These are phyloP conservation scores for Axinella damicornis DNA, from an alignment of 37 sponge, comb jelly and placozoan species.

Conservation along the genomic window DNA sequence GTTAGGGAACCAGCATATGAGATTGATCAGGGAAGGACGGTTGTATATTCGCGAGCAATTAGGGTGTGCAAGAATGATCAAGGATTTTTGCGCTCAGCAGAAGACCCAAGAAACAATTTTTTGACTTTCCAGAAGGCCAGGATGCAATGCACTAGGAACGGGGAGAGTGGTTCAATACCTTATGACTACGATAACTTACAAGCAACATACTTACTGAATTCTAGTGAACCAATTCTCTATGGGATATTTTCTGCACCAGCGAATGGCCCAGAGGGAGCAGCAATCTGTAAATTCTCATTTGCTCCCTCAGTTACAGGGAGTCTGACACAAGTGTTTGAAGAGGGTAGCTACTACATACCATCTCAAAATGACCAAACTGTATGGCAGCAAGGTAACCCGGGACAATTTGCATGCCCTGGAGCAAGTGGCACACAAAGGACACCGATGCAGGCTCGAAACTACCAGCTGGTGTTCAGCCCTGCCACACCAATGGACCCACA, in stretches of 20 bases:
- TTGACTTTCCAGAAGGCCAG: conserved; percentile 69
- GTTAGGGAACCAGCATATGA: conserved; percentile 61
- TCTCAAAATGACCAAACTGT: not conserved
- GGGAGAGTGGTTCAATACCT: conserved; percentile 10
- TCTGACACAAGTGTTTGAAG: conserved; percentile 42
- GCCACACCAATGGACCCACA: conserved; percentile 5
- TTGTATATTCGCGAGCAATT: conserved; percentile 54
- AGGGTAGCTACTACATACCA: conserved; percentile 16
- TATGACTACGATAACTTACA: conserved; percentile 53
- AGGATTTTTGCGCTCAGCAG: not conserved
- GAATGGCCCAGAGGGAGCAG: conserved; percentile 72
- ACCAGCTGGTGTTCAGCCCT: conserved; percentile 24
- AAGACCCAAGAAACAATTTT: not conserved
- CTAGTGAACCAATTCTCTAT: conserved; percentile 43
- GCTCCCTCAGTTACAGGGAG: conserved; percentile 4
- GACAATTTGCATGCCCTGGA: conserved; percentile 44
- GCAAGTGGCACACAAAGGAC: conserved; percentile 14
- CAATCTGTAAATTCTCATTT: conserved; percentile 74
- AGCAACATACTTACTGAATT: conserved; percentile 34
- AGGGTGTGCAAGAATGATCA: conserved; percentile 64
- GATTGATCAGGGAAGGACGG: conserved; percentile 2
- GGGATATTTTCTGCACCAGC: conserved; percentile 54
- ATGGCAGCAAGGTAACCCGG: conserved; percentile 1
- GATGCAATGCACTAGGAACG: conserved; percentile 30
- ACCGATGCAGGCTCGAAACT: conserved; percentile 2